Base-by-base conservation (phyloP, 2,797 vertebrate species). In the Phylloscopus collybita region DNA sequence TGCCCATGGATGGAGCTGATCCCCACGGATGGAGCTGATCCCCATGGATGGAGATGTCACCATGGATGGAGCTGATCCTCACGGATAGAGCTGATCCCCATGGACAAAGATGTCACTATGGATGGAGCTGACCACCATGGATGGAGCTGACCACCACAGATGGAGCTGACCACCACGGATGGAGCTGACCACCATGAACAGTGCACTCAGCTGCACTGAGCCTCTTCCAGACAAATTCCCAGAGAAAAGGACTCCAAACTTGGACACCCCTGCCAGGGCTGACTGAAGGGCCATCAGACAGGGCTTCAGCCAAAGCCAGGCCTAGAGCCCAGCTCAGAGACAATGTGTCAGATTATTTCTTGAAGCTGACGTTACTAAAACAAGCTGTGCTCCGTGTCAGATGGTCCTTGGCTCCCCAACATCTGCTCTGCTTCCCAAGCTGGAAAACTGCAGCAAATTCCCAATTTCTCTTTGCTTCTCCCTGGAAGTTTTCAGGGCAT, bases 181-280 rank as follows among this genome's bases (percentile, higher is more conserved):
- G 23, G 56, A 13, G 19, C 14, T 34, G 21, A 16, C 17, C 34
- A 5, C 40, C 19, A 54, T 14, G 53, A 32, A 11, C 5, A 2
- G 9, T 12, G n/a, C 80, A 18, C 23, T 40, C 65, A 60, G 80
- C 54, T 22, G 40, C 18, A 11, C 22, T 4, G 21, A 61, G 11
- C n/a, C 26, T 13, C 30, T 30, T 57, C 13, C 71, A 57, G 1
- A 2, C 15, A 29, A 47, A 47, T 0, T 15, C n/a, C 34, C 62
- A 21, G 20, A 61, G 71, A 18, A 45, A 29, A 49, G 16, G 40
- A 18, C 47, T n/a, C 34, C 1, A 4, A 53, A 3, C 19, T 1
- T 1, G 25, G 60, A 34, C 42, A 16, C 1, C 34, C 14, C 2
- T 45, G 16, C 12, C 30, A 16, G 0, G 10, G 36, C 5, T 9